Evolutionary conservation across 2,797 vertebrate species (phyloP).

Genomic region (Sternotherus odoratus): DNA sequence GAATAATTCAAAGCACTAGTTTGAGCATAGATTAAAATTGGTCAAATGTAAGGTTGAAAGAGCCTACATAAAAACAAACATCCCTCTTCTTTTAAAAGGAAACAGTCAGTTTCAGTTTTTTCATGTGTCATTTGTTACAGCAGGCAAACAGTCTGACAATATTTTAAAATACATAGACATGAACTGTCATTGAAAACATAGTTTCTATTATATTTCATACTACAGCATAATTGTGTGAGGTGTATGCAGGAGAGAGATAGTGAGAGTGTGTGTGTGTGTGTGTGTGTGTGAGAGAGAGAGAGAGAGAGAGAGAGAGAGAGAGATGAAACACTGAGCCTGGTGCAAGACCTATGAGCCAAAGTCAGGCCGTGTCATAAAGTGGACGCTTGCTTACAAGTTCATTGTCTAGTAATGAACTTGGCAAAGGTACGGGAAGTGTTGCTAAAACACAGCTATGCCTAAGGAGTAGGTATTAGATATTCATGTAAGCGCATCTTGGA

Average conservation of each 20-base stretch:
- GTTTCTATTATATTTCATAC: background rate
- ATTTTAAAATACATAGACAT: background rate
- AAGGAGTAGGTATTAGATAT: background rate
- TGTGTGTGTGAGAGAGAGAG: too few species aligned
- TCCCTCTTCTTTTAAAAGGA: background rate
- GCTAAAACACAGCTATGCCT: background rate
- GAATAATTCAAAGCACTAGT: background rate
- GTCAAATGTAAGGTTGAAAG: background rate
- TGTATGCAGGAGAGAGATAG: background rate
- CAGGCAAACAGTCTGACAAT: background rate
- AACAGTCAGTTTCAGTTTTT: background rate
- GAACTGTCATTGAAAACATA: constrained; percentile 4
- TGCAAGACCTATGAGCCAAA: background rate
- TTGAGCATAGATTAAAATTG: background rate
- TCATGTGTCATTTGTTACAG: constrained; percentile 8
- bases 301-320: background rate
- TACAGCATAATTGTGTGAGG: background rate
- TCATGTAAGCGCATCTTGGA: background rate
- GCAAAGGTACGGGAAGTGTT: background rate
- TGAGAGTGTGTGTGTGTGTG: too few species aligned
- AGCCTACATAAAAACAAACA: constrained; percentile 11
- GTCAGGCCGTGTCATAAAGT: background rate
- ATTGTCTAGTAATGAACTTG: background rate
- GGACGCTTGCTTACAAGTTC: background rate
- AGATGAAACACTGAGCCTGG: background rate